Conservation (phyloP, 2,797 vertebrate genomes). For the Euphonia xanthogaster region DNA sequence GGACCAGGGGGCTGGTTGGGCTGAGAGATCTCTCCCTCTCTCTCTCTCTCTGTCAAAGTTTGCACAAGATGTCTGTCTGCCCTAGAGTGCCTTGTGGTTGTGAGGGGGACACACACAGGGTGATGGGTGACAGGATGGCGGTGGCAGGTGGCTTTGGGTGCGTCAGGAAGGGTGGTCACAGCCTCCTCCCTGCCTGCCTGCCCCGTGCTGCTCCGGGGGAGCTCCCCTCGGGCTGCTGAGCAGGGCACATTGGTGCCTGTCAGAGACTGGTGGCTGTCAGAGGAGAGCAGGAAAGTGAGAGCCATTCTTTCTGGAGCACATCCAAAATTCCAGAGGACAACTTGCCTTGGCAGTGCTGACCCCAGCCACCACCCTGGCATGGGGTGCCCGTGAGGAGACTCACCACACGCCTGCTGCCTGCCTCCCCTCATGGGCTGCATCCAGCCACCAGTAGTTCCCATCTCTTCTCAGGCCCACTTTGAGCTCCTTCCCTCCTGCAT, state of each 20-base stretch:
- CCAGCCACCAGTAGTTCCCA: neutral
- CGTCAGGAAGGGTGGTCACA: neutral
- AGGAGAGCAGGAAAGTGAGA: neutral
- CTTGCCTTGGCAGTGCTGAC: accelerated
- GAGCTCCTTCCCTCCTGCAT: neutral
- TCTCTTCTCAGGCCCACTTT: neutral
- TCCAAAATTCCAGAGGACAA: neutral
- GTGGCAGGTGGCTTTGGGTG: neutral
- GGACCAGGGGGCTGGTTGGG: accelerated
- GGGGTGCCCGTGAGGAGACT: accelerated
- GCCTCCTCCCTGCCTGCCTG: neutral
- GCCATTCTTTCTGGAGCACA: neutral
- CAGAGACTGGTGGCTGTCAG: neutral
- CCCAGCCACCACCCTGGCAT: neutral
- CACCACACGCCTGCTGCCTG: neutral
- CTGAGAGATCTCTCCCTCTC: neutral
- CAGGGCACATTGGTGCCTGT: neutral
- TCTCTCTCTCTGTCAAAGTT: neutral
- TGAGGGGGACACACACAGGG: neutral
- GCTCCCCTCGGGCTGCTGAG: neutral
- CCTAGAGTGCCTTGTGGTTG: neutral
- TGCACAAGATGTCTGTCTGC: neutral
- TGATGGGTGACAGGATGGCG: neutral
- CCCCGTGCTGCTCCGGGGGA: accelerated
- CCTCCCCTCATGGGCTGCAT: accelerated